Conservation (phyloP, 64 coral and sea anemone species). For the Actinia equina region DNA sequence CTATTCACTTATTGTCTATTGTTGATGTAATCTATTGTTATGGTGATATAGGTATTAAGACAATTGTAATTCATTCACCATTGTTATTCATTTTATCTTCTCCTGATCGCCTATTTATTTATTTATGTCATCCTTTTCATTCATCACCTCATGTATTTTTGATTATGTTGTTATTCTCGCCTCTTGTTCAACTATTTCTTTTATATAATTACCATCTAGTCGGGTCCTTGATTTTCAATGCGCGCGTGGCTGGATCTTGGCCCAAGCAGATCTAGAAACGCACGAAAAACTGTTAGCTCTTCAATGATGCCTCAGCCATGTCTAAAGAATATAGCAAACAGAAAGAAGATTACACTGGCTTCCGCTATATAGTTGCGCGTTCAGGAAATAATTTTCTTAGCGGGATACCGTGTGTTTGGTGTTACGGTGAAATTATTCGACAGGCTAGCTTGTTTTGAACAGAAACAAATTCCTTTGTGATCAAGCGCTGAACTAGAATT, state of each 20-base stretch:
- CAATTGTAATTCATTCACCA: constrained; percentile 89
- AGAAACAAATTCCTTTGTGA: constrained; percentile 29
- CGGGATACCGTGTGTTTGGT: constrained; percentile 80
- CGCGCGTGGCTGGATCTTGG: not conserved
- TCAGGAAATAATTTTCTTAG: constrained; percentile 99
- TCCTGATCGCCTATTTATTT: constrained; percentile 99
- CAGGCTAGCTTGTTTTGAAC: constrained; percentile 39
- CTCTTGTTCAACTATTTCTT: constrained; percentile 92
- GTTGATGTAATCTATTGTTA: constrained; percentile 97
- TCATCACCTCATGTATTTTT: constrained; percentile 97
- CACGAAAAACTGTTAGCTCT: not conserved
- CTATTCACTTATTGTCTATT: constrained; percentile 82
- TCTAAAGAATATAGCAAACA: constrained; percentile 51
- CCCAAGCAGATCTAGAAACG: not conserved
- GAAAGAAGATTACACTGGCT: constrained; percentile 87
- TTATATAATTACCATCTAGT: constrained; percentile 86
- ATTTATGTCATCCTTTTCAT: constrained; percentile 98
- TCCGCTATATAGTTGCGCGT: constrained; percentile 88
- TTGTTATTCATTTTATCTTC: constrained; percentile 98
- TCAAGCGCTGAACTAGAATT: constrained; percentile 5
- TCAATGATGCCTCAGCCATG: not conserved
- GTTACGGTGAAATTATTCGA: constrained; percentile 76
- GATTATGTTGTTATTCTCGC: constrained; percentile 96
- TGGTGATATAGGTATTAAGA: constrained; percentile 87
- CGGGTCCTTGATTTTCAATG: not conserved